A percentile compares a stretch with the other conserved stretches of the same genome.
Conservation (phyloP, 2,797 vertebrate species). For the Acanthurus leucopareius region DNA sequence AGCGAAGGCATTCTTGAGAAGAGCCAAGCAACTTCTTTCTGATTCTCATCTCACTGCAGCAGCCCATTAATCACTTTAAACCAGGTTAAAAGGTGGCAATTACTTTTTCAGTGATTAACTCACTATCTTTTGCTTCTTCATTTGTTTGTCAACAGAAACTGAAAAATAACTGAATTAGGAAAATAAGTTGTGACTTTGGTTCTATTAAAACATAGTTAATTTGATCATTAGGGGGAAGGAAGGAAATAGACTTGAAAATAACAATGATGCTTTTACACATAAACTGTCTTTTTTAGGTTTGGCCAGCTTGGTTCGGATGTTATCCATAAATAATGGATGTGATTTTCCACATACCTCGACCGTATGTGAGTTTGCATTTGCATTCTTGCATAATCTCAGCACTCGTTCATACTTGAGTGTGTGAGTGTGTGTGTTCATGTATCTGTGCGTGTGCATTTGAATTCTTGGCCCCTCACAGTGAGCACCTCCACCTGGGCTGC, state of each 20-base stretch:
- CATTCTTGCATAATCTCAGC: slow-evolving; percentile 28
- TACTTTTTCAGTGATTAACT: background rate
- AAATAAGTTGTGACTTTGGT: background rate
- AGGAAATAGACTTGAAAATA: background rate
- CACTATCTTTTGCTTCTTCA: background rate
- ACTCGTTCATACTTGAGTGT: slow-evolving; percentile 4
- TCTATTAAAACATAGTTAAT: background rate
- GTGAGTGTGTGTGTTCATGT: background rate
- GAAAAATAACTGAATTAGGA: background rate
- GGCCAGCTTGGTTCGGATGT: background rate
- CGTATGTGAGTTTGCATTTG: slow-evolving; percentile 15
- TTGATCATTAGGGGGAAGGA: background rate
- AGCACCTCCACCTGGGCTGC: slow-evolving; percentile 80
- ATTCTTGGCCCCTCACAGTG: slow-evolving; percentile 48
- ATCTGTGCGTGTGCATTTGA: slow-evolving; percentile 33
- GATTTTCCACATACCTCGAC: slow-evolving; percentile 15
- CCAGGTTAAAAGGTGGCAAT: background rate
- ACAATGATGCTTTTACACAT: background rate
- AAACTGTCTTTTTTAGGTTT: slow-evolving; percentile 2
- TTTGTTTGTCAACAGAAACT: background rate
- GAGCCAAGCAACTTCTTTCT: background rate
- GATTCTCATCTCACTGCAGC: background rate
- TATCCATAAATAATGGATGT: slow-evolving; percentile 29
- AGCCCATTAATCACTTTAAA: background rate
- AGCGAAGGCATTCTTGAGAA: background rate